phyloP scores from a whole-genome alignment of 2,113 vertebrate genomes.

The Cinclus mexicanus region DNA sequence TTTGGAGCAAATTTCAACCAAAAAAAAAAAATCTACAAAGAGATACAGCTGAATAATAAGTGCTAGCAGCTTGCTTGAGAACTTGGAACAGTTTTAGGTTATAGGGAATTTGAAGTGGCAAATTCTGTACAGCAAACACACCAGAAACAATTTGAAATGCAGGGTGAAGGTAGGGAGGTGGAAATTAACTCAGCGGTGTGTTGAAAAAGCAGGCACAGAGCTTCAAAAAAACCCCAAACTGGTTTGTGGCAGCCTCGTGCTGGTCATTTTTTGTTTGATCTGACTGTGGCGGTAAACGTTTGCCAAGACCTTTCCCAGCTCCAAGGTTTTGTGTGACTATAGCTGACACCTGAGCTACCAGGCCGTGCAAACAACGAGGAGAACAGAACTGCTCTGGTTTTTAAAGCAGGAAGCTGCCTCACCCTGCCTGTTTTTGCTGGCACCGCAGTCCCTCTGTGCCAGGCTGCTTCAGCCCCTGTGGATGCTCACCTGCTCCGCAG shows the following conservation, averaged over 20 bases:
- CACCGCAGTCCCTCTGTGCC: not conserved
- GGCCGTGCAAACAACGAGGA: not conserved
- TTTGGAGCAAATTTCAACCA: not conserved
- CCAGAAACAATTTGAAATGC: not conserved
- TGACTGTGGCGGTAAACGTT: not conserved
- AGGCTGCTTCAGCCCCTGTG: not conserved
- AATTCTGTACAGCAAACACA: not conserved
- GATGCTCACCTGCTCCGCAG: not conserved
- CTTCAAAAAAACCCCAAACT: not conserved
- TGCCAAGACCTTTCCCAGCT: not conserved
- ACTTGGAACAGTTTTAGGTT: not conserved
- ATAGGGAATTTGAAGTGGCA: not conserved
- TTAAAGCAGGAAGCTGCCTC: not conserved
- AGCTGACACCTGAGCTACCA: not conserved
- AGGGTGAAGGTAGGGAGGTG: not conserved
- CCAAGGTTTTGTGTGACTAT: not conserved
- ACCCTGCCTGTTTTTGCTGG: not conserved
- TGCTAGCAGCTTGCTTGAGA: not conserved
- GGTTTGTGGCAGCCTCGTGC: not conserved
- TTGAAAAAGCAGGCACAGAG: not conserved
- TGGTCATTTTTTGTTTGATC: not conserved
- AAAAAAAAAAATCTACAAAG: not conserved
- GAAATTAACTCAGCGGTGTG: not conserved
- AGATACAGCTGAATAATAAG: not conserved
- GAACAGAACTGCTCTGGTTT: not conserved